phyloP scores from a whole-genome alignment of 1,140 invertebrate species.

The Acromyrmex heyeri region DNA sequence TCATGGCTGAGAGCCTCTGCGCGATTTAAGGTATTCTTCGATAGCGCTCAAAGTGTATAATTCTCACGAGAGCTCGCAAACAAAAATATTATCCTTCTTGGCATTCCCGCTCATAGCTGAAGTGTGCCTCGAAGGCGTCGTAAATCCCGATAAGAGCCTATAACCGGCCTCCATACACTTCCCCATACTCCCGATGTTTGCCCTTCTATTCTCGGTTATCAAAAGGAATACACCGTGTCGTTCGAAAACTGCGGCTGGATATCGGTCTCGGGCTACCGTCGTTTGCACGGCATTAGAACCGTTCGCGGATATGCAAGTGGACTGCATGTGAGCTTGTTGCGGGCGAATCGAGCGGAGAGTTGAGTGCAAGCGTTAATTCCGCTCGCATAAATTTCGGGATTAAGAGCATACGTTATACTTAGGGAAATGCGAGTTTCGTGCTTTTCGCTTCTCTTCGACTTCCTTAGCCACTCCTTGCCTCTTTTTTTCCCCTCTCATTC shows the following conservation, averaged over 20 bases:
- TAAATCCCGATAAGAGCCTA: conserved; percentile 63
- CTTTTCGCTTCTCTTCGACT: conserved; percentile 70
- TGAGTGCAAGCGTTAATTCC: conserved; percentile 80
- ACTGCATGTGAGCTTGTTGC: conserved; percentile 26
- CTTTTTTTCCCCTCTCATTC: neutral
- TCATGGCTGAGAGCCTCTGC: conserved; percentile 15
- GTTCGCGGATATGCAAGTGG: neutral
- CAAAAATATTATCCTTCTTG: conserved; percentile 62
- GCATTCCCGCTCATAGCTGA: conserved; percentile 55
- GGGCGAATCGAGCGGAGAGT: conserved; percentile 61
- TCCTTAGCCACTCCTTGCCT: conserved; percentile 21
- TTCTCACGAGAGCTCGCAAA: conserved; percentile 64
- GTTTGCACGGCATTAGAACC: conserved; percentile 16
- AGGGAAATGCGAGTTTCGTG: conserved; percentile 81
- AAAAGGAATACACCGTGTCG: conserved; percentile 37
- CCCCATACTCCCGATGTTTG: conserved; percentile 44
- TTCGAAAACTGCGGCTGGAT: conserved; percentile 37
- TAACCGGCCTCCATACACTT: conserved; percentile 52
- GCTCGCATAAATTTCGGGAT: conserved; percentile 82
- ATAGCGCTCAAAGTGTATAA: conserved; percentile 60
- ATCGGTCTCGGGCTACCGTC: conserved; percentile 39
- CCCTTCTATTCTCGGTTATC: conserved; percentile 57
- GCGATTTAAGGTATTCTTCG: conserved; percentile 48
- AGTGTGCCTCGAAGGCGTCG: conserved; percentile 61
- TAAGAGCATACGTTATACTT: conserved; percentile 84